These are phyloP conservation scores for Tribolium castaneum DNA, from an alignment of 1,140 invertebrate species.

Conservation along the genomic window DNA sequence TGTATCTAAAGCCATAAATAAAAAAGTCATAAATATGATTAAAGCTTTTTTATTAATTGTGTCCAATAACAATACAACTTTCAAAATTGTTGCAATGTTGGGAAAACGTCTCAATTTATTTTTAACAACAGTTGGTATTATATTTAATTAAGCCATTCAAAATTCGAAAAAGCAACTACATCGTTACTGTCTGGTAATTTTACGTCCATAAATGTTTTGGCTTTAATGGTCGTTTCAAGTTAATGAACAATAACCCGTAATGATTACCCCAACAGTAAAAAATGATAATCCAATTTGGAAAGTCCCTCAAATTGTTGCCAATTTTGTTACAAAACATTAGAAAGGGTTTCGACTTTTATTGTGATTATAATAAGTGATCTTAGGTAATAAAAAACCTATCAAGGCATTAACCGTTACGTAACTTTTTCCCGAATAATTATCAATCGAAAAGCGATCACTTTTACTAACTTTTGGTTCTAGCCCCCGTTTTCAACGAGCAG, in stretches of 20 bases:
- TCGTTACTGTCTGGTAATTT: not conserved
- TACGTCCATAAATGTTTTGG: not conserved
- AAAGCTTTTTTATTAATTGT: too few relatives aligned
- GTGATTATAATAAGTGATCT: not conserved
- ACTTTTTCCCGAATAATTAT: not conserved
- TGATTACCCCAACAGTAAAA: not conserved
- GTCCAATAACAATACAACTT: too few relatives aligned
- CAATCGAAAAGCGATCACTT: slow-evolving; percentile 12
- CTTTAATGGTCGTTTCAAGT: not conserved
- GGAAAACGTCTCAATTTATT: too few relatives aligned
- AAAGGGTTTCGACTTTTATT: not conserved
- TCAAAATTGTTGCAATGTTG: too few relatives aligned
- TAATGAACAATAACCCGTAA: not conserved
- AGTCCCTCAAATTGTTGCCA: not conserved
- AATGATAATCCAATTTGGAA: not conserved
- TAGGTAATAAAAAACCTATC: not conserved
- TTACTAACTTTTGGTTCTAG: slow-evolving; percentile 63
- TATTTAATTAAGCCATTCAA: not conserved
- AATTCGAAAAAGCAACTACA: not conserved
- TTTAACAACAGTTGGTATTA: too few relatives aligned
- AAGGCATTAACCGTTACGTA: not conserved
- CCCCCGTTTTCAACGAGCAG: slow-evolving; percentile 83
- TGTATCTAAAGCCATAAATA: too few relatives aligned
- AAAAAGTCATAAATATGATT: too few relatives aligned
- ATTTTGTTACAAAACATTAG: not conserved